Evolutionary conservation across 2,888 invertebrate genomes (phyloP), one percentile per base, ranked within the genome.

Genomic region (Dryobota labecula): DNA sequence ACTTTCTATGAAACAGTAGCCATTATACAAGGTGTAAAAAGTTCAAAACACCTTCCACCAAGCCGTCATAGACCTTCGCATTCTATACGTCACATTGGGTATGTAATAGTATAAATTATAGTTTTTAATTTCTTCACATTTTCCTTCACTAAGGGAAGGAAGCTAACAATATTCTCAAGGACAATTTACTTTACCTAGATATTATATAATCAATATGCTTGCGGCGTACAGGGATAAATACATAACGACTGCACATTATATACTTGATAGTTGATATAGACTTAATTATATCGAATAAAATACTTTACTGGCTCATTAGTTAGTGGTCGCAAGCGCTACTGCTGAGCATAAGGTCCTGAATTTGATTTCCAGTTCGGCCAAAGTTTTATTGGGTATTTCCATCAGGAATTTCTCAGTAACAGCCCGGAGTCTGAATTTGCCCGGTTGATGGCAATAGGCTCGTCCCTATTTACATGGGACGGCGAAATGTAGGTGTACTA

Each of bases 181-280:
- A 51, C 70, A 18, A 9, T 15, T 56, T 27, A 53, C 13, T 15
- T 11, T 53, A 51, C 13, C 43, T 70, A 58, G 33, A 70, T 36
- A 36, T 70, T 43, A 43, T 57, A 27, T 43, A 18, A 70, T 71
- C 43, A 58, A 71, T 70, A 71, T 51, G 33, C n/a, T 27, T 6
- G 33, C n/a, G 4, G n/a, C 51, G 43, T 43, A 27, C 4, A n/a
- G 43, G 57, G 27, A 58, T 58, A 58, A 33, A 70, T 70, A 36
- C 15, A 27, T 57, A 51, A 70, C 24, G 7, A 43, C 49, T 57
- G 33, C 20, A 20, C 7, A 18, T 15, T 57, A 33, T 11, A 13
- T 36, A 2, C 53, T 38, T 30, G 9, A 24, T 53, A 9, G 27
- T 45, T 45, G 45, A 71, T n/a, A 49, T 18, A 61, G 47, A 49